Evolutionary conservation across 2,797 vertebrate genomes (phyloP), one percentile per base, ranked within the genome.

Genomic region (Synanceia verrucosa): DNA sequence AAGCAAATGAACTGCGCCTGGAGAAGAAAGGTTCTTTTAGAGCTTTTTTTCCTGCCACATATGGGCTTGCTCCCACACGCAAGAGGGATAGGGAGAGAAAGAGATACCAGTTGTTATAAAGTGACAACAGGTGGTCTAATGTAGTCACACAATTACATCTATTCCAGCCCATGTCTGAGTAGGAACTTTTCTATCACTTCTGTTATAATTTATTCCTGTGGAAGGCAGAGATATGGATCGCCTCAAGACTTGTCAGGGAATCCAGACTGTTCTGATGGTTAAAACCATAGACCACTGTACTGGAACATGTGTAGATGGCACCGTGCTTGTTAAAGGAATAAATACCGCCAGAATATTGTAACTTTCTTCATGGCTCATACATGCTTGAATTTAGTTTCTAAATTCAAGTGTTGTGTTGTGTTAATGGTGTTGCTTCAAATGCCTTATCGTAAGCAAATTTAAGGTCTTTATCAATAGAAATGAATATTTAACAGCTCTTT

Each of bases 11-110:
- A 89, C 79, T 86, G 86, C 43, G 83, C 75, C 81, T 72, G 65
- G 71, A 82, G 86, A 92, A 94, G 88, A 93, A 94, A 92, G 87
- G 81, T 77, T 82, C 85, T 88, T 86, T 93, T 86, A 87, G 76
- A 88, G 75, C 82, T 76, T 71, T 80, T n/a, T 84, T 89, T 81
- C 84, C 73, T 56, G 48, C 76, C 86, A 88, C 91, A 94, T 92
- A 92, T 91, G 93, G 92, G 78, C 84, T 82, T 9, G 78, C 79
- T 94, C 93, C 89, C 92, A 93, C 87, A 74, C 82, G 84, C 78
- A 74, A 72, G 68, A 64, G 41, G 46, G 36, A 70, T 6, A 36
- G 43, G 56, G 55, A 71, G 74, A 82, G 79, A n/a, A n/a, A 82
- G 66, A 82, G 81, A 84, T 68, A 70, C 36, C 3, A 36, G 73